A percentile compares a stretch with the other conserved stretches of the same genome.
phyloP scores from a whole-genome alignment of 2,888 invertebrate species.

The Tiliacea aurago region DNA sequence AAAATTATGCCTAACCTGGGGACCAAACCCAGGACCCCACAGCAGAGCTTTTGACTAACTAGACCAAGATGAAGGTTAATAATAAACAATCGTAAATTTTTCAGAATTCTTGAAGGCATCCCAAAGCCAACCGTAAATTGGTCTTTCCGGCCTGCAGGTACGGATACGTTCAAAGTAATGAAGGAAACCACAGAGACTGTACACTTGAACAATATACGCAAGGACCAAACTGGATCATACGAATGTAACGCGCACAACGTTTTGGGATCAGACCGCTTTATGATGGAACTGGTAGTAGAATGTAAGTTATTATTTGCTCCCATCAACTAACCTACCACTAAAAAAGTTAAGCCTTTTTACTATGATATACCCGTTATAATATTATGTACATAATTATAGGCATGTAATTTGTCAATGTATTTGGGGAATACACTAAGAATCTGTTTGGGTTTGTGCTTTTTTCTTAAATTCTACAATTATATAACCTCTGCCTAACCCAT shows the following conservation, averaged over 20 bases:
- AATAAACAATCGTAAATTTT: slow-evolving; percentile 12
- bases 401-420: neutral
- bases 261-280: slow-evolving; percentile 66
- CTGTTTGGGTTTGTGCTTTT: neutral
- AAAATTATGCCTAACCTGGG: neutral
- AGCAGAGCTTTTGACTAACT: neutral
- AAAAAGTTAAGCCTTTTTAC: too few relatives aligned
- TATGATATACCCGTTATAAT: too few relatives aligned
- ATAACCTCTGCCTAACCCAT: too few relatives aligned
- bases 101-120: slow-evolving; percentile 66
- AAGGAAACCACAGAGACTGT: slow-evolving; percentile 50
- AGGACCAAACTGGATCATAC: slow-evolving; percentile 65
- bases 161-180: slow-evolving; percentile 28
- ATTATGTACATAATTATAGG: neutral
- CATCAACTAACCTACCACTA: too few relatives aligned
- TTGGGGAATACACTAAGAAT: neutral
- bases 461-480: neutral
- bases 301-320: slow-evolving; percentile 67
- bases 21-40: neutral
- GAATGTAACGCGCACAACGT: slow-evolving; percentile 70
- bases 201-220: slow-evolving; percentile 49
- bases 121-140: slow-evolving; percentile 71
- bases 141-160: slow-evolving; percentile 57
- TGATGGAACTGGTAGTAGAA: slow-evolving; percentile 68
- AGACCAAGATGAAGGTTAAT: neutral